Evolutionary conservation across 2,888 invertebrate species (phyloP), one percentile per base, ranked within the genome.

Genomic region (Xiphydria camelus): DNA sequence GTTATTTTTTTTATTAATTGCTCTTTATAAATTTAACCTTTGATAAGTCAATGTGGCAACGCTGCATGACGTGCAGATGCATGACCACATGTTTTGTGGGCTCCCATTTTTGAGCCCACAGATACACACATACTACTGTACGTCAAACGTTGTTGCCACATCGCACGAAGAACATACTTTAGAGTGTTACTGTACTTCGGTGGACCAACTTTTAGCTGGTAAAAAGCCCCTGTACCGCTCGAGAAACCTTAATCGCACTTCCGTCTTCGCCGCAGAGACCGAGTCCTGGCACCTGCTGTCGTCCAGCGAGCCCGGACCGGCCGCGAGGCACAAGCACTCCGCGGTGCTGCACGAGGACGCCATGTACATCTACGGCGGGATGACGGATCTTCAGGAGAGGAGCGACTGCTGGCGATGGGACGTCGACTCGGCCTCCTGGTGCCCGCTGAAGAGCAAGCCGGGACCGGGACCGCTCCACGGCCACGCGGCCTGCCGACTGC

Each of bases 361-460:
- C 2, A 88, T 94, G 82, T 93, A 90, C 85, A 82, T 94, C 66
- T 92, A 89, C 76, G 94, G 90, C 12, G 94, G 94, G 0, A 90
- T 89, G 87, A 87, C 87, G 51, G 91, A 92, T 78, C 82, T 94
- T 45, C 84, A 87, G 55, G 88, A 85, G 61, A 81, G 86, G 62
- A 78, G 79, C 45, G 91, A 91, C 74, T 84, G 91, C 49, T 91
- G 91, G 91, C 80, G 82, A 66, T 91, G 87, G 81, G 87, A 88
- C 73, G 86, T 66, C 4, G 64, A 66, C 60, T 79, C 82, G 1
- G 83, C 85, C 51, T 81, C 79, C 41, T 90, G 89, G 89, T 79
- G 76, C 40, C 70, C 75, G 49, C 77, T 88, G 42, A 85, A 85
- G 54, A 77, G 79, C 23, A 82, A 83, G 69, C 77, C 81, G 47